These are phyloP conservation scores for Myotis vivesi DNA, from an alignment of 2,797 vertebrate species.

Conservation along the genomic window DNA sequence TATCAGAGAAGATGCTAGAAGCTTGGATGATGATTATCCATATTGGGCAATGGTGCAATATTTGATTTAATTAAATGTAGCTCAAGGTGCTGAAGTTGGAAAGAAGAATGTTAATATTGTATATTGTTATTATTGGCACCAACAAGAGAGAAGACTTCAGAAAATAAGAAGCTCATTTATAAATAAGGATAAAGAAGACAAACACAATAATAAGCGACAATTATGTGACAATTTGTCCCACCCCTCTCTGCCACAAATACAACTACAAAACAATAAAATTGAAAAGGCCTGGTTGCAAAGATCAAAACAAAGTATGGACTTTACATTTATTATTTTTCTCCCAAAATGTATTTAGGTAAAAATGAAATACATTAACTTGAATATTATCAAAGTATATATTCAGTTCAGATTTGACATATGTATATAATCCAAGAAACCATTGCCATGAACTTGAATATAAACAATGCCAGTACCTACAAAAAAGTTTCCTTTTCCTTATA, in stretches of 20 bases:
- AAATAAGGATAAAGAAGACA: background rate
- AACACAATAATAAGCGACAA: background rate
- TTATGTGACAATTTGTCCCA: background rate
- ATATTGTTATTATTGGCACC: background rate
- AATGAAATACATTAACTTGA: background rate
- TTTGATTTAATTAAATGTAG: background rate
- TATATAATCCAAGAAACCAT: background rate
- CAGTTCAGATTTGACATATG: background rate
- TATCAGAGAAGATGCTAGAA: background rate
- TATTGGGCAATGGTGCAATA: background rate
- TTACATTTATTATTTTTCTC: background rate
- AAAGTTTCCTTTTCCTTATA: background rate
- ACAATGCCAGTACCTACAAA: background rate
- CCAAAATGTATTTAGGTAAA: background rate
- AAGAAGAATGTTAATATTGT: background rate
- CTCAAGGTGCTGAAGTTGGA: background rate
- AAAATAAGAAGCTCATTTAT: background rate
- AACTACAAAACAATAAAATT: conserved; percentile 1
- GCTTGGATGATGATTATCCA: background rate
- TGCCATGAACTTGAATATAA: background rate
- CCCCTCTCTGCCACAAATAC: rapidly evolving
- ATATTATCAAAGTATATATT: background rate
- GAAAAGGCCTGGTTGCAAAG: background rate
- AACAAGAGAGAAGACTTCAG: background rate
- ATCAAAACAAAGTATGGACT: background rate